Conservation (phyloP, 1,140 invertebrate species). For the Zaprionus ghesquierei region DNA sequence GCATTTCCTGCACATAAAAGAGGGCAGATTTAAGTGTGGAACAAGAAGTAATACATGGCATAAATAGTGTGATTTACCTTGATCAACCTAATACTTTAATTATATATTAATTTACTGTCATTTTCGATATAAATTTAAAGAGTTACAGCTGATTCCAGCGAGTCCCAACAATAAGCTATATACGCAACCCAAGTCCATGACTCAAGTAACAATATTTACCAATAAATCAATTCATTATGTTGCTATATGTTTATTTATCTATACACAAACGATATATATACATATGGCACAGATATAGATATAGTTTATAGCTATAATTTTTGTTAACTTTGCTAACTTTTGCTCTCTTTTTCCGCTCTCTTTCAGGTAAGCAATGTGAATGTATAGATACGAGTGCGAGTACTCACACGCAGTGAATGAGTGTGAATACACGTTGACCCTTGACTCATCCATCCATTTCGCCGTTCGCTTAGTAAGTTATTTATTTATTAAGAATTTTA, state of each 20-base stretch:
- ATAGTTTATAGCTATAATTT: conserved; percentile 4
- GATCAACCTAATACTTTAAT: too few species aligned
- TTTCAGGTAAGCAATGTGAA: conserved; percentile 53
- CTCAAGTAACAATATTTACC: conserved; percentile 30
- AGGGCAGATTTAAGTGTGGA: background rate
- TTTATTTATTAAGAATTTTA: conserved; percentile 12
- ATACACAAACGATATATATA: background rate
- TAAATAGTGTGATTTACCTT: too few species aligned
- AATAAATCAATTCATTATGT: conserved; percentile 39
- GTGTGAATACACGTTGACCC: background rate
- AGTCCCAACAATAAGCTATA: too few species aligned
- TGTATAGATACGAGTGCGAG: conserved; percentile 4
- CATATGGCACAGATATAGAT: background rate
- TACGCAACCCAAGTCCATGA: background rate
- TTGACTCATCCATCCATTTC: background rate
- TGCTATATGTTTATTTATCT: conserved; percentile 20
- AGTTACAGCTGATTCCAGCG: too few species aligned
- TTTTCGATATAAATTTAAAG: too few species aligned
- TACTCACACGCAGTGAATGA: background rate
- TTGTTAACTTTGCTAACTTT: background rate
- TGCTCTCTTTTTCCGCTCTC: background rate
- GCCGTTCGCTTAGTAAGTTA: conserved; percentile 34
- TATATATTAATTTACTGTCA: too few species aligned
- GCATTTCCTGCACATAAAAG: too few species aligned
- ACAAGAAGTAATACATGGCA: too few species aligned